phyloP scores from a whole-genome alignment of 2,888 invertebrate genomes.

The Leptinotarsa juncta region DNA sequence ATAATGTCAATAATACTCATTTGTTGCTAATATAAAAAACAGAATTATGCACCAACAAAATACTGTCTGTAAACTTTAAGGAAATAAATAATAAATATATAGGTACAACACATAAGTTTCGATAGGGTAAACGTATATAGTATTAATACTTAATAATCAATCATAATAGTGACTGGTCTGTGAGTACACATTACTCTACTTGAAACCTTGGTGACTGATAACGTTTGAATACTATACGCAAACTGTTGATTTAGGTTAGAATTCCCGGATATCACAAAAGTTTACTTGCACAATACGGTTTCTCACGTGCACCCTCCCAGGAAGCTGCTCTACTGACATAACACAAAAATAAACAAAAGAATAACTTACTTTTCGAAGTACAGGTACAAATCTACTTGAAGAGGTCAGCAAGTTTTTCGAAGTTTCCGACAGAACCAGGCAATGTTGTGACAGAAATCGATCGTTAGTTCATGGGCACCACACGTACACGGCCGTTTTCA shows the following conservation, averaged over 20 bases:
- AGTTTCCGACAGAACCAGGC: constrained; percentile 39
- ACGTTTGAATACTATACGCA: neutral
- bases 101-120: too few species aligned
- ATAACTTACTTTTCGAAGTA: constrained; percentile 47
- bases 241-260: constrained; percentile 20
- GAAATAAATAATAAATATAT: too few species aligned
- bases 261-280: neutral
- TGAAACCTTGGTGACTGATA: neutral
- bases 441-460: constrained; percentile 54
- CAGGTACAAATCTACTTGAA: constrained; percentile 51
- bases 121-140: neutral
- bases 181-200: neutral
- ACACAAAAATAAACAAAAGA: constrained; percentile 35
- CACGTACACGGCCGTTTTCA: constrained; percentile 56
- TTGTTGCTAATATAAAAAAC: too few species aligned
- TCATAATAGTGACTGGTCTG: neutral
- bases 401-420: constrained; percentile 49
- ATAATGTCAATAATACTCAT: too few species aligned
- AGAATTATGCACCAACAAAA: too few species aligned
- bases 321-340: neutral
- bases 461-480: constrained; percentile 47
- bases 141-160: neutral
- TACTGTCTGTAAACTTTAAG: too few species aligned
- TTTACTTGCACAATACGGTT: neutral
- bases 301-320: neutral